A percentile compares a stretch with the other conserved stretches of the same genome.
Conservation (phyloP, 2,797 vertebrate species). For the Gallinago stenura region DNA sequence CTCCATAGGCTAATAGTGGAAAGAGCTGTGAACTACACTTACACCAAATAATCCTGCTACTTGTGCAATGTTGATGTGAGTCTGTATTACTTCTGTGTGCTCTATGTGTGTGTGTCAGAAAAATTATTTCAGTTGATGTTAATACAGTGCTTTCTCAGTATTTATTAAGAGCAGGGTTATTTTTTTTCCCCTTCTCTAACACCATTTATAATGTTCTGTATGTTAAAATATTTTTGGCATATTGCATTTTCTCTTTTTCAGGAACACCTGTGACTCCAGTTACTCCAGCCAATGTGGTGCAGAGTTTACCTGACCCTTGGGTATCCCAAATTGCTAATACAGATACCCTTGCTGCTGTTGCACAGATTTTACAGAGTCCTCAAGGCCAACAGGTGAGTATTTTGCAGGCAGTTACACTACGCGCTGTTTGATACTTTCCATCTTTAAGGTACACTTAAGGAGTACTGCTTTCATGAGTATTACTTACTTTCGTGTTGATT, state of each 20-base stretch:
- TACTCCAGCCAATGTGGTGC: constrained; percentile 94
- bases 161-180: neutral
- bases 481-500: neutral
- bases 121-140: neutral
- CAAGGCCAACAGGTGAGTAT: constrained; percentile 95
- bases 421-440: neutral
- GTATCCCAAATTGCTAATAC: constrained; percentile 97
- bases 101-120: neutral
- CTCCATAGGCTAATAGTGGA: neutral
- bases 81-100: neutral
- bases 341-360: constrained; percentile 96
- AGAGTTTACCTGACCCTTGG: constrained; percentile 94
- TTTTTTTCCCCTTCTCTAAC: neutral
- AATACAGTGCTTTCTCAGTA: neutral
- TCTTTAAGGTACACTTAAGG: neutral
- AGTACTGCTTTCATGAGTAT: neutral
- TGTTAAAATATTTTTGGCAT: neutral
- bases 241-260: constrained; percentile 56
- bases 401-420: neutral
- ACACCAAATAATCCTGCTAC: neutral
- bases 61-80: neutral
- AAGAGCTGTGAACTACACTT: neutral
- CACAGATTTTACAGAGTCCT: constrained; percentile 97
- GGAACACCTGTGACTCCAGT: constrained; percentile 97
- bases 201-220: neutral